Conservation (phyloP, 2,888 invertebrate genomes). For the Heterodera filipjevi region DNA sequence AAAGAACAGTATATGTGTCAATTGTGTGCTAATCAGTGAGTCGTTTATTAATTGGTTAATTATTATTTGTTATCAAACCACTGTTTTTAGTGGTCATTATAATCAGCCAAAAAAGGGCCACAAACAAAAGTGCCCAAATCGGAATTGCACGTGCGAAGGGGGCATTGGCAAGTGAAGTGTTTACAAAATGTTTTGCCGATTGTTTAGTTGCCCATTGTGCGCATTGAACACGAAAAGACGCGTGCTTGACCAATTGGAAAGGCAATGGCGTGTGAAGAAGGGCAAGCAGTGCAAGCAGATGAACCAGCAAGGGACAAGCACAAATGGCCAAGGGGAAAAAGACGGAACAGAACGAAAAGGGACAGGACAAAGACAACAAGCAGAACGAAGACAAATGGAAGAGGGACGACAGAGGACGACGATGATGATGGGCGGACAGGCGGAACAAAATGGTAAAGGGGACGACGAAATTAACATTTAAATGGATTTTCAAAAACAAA, state of each 20-base stretch:
- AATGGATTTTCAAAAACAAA: too few relatives aligned
- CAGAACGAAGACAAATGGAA: too few relatives aligned
- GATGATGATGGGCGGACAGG: too few relatives aligned
- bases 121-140: constrained; percentile 63
- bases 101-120: constrained; percentile 65
- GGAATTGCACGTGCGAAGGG: constrained; percentile 57
- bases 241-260: constrained; percentile 62
- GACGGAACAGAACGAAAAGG: background rate
- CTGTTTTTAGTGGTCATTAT: constrained; percentile 50
- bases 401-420: too few relatives aligned
- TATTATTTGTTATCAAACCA: background rate
- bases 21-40: constrained; percentile 62
- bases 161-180: background rate
- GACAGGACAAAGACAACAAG: too few relatives aligned
- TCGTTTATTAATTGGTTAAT: constrained; percentile 1
- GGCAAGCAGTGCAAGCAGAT: constrained; percentile 23
- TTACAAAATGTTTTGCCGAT: background rate
- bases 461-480: too few relatives aligned
- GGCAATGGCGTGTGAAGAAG: constrained; percentile 44
- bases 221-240: constrained; percentile 61
- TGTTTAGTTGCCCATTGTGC: constrained; percentile 57
- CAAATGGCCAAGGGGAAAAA: background rate
- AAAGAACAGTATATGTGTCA: constrained; percentile 66
- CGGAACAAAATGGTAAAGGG: too few relatives aligned
- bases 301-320: background rate